Conservation (phyloP, 2,888 invertebrate species). For the Tenthredo notha region DNA sequence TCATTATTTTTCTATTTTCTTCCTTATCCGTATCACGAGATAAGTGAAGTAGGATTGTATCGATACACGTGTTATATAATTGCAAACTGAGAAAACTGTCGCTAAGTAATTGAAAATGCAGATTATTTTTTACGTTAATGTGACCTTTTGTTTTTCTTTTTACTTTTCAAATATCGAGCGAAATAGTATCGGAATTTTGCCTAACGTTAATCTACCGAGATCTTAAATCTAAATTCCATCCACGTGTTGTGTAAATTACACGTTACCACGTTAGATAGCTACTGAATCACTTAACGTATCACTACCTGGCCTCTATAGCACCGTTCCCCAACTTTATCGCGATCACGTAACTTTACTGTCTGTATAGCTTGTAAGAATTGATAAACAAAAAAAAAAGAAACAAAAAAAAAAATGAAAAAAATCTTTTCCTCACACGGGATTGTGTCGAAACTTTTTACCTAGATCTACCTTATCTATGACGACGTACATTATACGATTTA, state of each 20-base stretch:
- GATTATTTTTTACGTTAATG: too few relatives aligned
- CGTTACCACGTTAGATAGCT: conserved; percentile 39
- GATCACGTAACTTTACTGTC: conserved; percentile 37
- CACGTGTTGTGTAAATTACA: conserved; percentile 45
- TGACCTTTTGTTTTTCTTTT: too few relatives aligned
- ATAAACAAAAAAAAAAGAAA: not conserved
- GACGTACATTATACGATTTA: not conserved
- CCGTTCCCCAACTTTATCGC: conserved; percentile 24
- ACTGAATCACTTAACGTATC: conserved; percentile 44
- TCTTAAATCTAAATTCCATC: conserved; percentile 44
- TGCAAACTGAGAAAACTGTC: too few relatives aligned
- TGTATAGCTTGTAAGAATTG: not conserved
- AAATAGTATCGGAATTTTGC: not conserved
- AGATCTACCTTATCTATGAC: not conserved
- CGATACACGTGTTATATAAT: too few relatives aligned
- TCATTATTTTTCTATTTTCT: too few relatives aligned
- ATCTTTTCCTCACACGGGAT: not conserved
- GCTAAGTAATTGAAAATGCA: too few relatives aligned
- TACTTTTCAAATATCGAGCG: not conserved
- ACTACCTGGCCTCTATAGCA: not conserved
- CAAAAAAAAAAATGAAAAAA: not conserved
- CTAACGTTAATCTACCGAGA: not conserved
- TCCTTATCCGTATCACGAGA: not conserved
- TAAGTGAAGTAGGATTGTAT: not conserved
- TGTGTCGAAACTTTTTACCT: conserved; percentile 34